These are phyloP conservation scores for Drosophila leonis DNA, from an alignment of 2,888 invertebrate genomes.

Conservation along the genomic window DNA sequence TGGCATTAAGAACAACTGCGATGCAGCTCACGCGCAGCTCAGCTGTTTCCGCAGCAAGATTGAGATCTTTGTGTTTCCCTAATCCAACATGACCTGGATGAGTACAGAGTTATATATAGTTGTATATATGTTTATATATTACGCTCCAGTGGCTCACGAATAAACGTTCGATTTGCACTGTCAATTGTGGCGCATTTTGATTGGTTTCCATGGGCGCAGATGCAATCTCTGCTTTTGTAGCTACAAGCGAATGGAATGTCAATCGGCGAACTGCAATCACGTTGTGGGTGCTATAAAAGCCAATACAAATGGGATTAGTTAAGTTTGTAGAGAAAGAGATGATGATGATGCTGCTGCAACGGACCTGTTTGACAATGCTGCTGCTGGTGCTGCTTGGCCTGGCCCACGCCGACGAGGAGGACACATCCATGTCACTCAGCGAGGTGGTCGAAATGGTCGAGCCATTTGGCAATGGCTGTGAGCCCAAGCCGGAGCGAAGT, in stretches of 20 bases:
- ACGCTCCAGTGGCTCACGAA: slow-evolving; percentile 31
- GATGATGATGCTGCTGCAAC: slow-evolving; percentile 14
- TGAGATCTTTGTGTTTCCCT: slow-evolving; percentile 82
- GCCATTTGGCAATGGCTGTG: slow-evolving; percentile 62
- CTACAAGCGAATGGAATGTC: slow-evolving; percentile 24
- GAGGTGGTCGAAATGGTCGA: slow-evolving; percentile 66
- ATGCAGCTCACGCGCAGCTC: slow-evolving; percentile 78
- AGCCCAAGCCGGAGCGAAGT: slow-evolving; percentile 60
- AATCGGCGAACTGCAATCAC: background rate
- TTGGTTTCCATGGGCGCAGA: slow-evolving; percentile 13
- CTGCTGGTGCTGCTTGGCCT: slow-evolving; percentile 45
- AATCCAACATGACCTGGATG: slow-evolving; percentile 10
- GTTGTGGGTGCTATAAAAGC: slow-evolving; percentile 22
- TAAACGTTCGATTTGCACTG: slow-evolving; percentile 25
- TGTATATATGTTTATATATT: background rate
- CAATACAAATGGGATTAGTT: slow-evolving; percentile 1
- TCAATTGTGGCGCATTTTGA: slow-evolving; percentile 16
- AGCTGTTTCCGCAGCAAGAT: slow-evolving; percentile 76
- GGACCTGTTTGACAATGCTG: slow-evolving; percentile 18
- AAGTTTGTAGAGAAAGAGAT: slow-evolving; percentile 5
- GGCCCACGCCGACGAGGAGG: slow-evolving; percentile 43
- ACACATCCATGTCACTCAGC: slow-evolving; percentile 50
- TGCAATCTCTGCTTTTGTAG: slow-evolving; percentile 5
- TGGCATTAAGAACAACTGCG: slow-evolving; percentile 84
- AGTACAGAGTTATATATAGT: background rate